Conservation (phyloP, 2,113 vertebrate species). For the Syngnathus typhle region DNA sequence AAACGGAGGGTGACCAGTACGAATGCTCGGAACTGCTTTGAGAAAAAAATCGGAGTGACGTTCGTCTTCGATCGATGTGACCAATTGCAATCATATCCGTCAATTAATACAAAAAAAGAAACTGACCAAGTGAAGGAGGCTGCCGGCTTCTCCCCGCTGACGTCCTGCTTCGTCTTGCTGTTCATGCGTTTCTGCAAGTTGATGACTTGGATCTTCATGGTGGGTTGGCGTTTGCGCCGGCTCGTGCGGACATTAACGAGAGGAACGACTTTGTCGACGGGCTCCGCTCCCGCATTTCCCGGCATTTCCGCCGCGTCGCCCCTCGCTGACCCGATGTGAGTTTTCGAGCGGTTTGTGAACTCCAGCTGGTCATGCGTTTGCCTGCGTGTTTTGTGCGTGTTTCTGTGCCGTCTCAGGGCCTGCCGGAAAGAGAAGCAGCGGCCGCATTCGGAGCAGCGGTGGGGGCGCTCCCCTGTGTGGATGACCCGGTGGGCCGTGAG, state of each 20-base stretch:
- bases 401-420: constrained; percentile 58
- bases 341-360: constrained; percentile 47
- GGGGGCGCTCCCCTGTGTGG: constrained; percentile 66
- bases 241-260: constrained; percentile 48
- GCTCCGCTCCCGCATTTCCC: background rate
- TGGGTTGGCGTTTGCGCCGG: constrained; percentile 53
- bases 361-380: constrained; percentile 39
- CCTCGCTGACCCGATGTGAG: constrained; percentile 32
- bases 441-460: constrained; percentile 55
- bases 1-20: constrained; percentile 38
- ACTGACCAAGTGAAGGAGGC: constrained; percentile 42
- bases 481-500: constrained; percentile 72
- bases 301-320: background rate
- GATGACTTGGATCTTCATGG: constrained; percentile 61
- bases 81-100: too few species aligned
- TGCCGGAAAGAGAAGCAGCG: constrained; percentile 65
- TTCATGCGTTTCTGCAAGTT: constrained; percentile 46
- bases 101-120: too few species aligned
- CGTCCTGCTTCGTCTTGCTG: constrained; percentile 14
- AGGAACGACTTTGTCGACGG: background rate
- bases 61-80: too few species aligned
- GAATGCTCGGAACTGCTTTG: constrained; percentile 56
- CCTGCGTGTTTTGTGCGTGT: constrained; percentile 39
- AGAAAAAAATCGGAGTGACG: too few species aligned
- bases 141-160: background rate